A percentile compares a stretch with the other conserved stretches of the same genome.
Conservation (phyloP, 1,140 invertebrate species). For the Papilio aristodemus region DNA sequence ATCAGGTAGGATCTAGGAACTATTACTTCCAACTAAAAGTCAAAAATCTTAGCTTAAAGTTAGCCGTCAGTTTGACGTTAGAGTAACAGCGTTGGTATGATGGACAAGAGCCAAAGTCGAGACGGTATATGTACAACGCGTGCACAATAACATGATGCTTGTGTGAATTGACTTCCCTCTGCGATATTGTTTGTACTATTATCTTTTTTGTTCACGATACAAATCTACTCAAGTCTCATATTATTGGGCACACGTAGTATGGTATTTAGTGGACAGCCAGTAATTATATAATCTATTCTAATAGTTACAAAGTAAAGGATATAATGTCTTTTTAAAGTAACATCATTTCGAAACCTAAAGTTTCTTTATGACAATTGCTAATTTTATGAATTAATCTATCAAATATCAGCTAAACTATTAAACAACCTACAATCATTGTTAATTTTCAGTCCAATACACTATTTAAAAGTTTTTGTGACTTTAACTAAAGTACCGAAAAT, state of each 20-base stretch:
- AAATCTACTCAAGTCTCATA: not conserved
- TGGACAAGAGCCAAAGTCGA: not conserved
- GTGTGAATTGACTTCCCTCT: no score
- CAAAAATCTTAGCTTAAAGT: not conserved
- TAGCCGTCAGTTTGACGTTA: not conserved
- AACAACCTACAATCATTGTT: slow-evolving; percentile 16
- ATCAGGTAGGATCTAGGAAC: slow-evolving; percentile 33
- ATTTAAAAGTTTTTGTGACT: slow-evolving; percentile 25
- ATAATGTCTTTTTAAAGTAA: slow-evolving; percentile 19
- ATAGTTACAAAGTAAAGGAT: not conserved
- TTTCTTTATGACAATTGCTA: not conserved
- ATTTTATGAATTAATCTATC: slow-evolving; percentile 25
- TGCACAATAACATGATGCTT: not conserved
- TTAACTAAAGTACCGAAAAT: slow-evolving; percentile 14
- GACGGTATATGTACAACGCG: not conserved
- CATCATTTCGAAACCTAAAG: not conserved
- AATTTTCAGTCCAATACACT: not conserved
- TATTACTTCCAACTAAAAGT: slow-evolving; percentile 22
- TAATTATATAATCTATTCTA: not conserved
- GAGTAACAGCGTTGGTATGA: not conserved
- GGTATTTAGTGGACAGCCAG: not conserved
- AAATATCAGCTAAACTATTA: slow-evolving; percentile 22
- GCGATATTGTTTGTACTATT: no score
- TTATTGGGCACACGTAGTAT: not conserved
- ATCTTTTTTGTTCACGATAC: no score